phyloP scores from a whole-genome alignment of 2,888 invertebrate genomes.

The Glyphotaelius pellucidus region DNA sequence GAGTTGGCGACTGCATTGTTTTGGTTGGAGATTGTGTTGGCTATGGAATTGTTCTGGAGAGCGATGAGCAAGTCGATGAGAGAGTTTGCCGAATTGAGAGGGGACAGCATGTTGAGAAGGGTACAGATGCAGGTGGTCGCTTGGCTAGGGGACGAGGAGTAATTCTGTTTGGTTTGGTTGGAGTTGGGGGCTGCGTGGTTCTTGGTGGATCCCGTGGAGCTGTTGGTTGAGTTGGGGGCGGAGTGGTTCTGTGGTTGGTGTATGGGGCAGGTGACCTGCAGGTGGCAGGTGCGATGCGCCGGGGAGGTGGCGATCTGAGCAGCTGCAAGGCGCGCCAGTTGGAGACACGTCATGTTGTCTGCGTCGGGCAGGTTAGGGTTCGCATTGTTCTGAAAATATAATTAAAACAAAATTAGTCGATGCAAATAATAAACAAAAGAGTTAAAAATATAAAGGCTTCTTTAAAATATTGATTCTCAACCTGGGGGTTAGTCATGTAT shows the following conservation, averaged over 20 bases:
- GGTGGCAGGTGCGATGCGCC: constrained; percentile 69
- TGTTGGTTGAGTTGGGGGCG: constrained; percentile 70
- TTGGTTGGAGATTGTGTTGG: constrained; percentile 68
- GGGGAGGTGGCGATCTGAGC: constrained; percentile 76
- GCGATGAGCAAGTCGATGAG: constrained; percentile 74
- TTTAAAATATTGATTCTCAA: too few species aligned
- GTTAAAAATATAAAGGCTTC: too few species aligned
- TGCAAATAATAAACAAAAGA: neutral
- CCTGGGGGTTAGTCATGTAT: too few species aligned
- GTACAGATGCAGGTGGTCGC: constrained; percentile 74
- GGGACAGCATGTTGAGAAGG: constrained; percentile 74
- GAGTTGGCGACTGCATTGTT: constrained; percentile 52
- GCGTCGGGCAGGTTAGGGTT: constrained; percentile 92
- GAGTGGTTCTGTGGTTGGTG: constrained; percentile 69
- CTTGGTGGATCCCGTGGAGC: constrained; percentile 71
- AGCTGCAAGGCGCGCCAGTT: constrained; percentile 77
- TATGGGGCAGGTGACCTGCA: constrained; percentile 74
- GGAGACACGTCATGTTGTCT: constrained; percentile 76
- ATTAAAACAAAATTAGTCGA: neutral
- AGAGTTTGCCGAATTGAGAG: constrained; percentile 74
- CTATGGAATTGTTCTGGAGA: constrained; percentile 75
- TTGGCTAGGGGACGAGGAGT: constrained; percentile 53
- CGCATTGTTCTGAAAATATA: constrained; percentile 88
- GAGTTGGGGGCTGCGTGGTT: constrained; percentile 66
- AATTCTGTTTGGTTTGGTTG: constrained; percentile 63